phyloP scores from a whole-genome alignment of 2,797 vertebrate genomes.

The Tympanoctomys barrerae region DNA sequence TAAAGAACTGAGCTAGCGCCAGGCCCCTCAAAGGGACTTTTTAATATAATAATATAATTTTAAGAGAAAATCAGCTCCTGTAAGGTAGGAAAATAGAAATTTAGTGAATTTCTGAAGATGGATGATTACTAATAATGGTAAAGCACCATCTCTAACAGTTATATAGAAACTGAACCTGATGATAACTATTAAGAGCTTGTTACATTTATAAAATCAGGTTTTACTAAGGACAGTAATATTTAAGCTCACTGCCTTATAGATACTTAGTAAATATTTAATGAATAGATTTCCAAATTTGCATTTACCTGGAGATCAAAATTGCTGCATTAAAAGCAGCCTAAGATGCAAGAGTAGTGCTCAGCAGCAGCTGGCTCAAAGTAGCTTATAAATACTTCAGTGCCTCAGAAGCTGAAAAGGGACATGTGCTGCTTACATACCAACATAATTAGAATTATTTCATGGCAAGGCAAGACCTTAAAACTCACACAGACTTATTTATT shows the following conservation, averaged over 20 bases:
- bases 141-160: slow-evolving; percentile 6
- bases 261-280: slow-evolving; percentile 60
- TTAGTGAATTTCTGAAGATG: slow-evolving; percentile 2
- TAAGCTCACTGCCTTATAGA: slow-evolving; percentile 28
- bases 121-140: slow-evolving; percentile 23
- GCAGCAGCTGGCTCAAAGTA: neutral
- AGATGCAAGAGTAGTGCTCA: neutral
- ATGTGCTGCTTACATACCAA: neutral
- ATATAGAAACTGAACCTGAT: slow-evolving; percentile 1
- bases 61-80: slow-evolving; percentile 32
- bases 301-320: slow-evolving; percentile 36
- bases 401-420: slow-evolving; percentile 15
- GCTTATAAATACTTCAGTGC: neutral
- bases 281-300: slow-evolving; percentile 24
- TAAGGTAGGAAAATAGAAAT: neutral
- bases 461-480: slow-evolving; percentile 44
- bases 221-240: neutral
- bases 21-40: neutral
- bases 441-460: neutral
- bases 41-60: slow-evolving; percentile 41
- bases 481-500: neutral
- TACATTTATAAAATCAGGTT: slow-evolving; percentile 50
- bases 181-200: slow-evolving; percentile 22
- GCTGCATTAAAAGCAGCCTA: slow-evolving; percentile 32
- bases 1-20: too few relatives aligned